These are phyloP conservation scores for Carassius gibelio DNA, from an alignment of 2,113 vertebrate species.

Conservation along the genomic window DNA sequence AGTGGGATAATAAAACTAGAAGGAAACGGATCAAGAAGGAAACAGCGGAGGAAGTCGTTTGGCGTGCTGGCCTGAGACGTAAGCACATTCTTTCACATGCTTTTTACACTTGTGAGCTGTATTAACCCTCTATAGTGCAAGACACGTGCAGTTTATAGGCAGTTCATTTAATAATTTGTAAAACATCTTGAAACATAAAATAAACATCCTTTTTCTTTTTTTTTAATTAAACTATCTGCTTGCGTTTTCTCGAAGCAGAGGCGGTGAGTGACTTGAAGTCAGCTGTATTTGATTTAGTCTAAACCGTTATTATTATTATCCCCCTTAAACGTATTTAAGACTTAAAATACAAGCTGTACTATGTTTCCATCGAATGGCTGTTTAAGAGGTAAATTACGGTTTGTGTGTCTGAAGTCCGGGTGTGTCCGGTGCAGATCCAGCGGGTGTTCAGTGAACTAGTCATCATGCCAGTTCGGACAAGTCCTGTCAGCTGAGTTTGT, in stretches of 20 bases:
- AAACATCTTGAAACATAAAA: too few species aligned
- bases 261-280: not conserved
- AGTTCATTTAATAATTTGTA: too few species aligned
- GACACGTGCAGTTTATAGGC: too few species aligned
- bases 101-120: too few species aligned
- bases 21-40: too few species aligned
- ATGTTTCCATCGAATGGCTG: not conserved
- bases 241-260: not conserved
- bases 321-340: not conserved
- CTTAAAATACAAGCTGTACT: not conserved
- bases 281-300: not conserved
- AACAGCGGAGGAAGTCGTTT: too few species aligned
- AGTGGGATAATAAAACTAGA: too few species aligned
- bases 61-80: too few species aligned
- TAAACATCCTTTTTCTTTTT: too few species aligned
- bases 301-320: not conserved
- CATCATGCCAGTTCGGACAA: not conserved
- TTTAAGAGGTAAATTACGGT: not conserved
- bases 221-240: not conserved
- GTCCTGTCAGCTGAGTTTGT: not conserved
- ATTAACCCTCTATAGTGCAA: too few species aligned
- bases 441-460: not conserved
- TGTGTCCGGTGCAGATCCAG: slow-evolving; percentile 1
- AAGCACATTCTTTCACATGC: too few species aligned
- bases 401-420: slow-evolving; percentile 3